A percentile compares a stretch with the other conserved stretches of the same genome.
phyloP scores from a whole-genome alignment of 2,888 invertebrate species.

The Escarpia spicata region DNA sequence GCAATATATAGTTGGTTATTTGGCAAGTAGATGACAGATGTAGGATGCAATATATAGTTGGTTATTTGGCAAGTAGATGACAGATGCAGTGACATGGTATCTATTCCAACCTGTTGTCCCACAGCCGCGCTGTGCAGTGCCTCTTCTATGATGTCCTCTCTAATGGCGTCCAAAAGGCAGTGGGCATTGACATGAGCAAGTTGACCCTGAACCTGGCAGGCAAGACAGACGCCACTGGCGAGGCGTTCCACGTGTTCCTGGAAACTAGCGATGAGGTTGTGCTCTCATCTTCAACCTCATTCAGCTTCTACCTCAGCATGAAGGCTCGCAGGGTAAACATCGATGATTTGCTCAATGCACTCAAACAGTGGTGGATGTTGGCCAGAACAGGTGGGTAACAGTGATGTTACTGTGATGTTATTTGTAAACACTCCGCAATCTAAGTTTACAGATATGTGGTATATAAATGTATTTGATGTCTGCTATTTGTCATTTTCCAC shows the following conservation, averaged over 20 bases:
- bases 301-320: slow-evolving; percentile 3
- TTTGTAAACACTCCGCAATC: too few species aligned
- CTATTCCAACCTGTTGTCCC: neutral
- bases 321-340: neutral
- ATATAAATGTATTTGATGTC: too few species aligned
- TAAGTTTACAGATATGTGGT: too few species aligned
- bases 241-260: neutral
- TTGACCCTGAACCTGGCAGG: neutral
- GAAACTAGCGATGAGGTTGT: neutral
- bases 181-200: neutral
- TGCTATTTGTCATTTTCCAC: too few species aligned
- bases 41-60: too few species aligned
- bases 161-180: neutral
- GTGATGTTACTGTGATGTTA: too few species aligned
- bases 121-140: neutral
- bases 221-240: neutral
- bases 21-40: too few species aligned
- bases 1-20: too few species aligned
- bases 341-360: neutral
- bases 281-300: neutral
- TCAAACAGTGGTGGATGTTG: neutral
- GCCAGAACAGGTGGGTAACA: neutral
- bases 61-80: neutral
- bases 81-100: neutral
- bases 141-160: neutral